These are phyloP conservation scores for Eptatretus burgeri DNA, from an alignment of 2,113 vertebrate species.

Conservation along the genomic window DNA sequence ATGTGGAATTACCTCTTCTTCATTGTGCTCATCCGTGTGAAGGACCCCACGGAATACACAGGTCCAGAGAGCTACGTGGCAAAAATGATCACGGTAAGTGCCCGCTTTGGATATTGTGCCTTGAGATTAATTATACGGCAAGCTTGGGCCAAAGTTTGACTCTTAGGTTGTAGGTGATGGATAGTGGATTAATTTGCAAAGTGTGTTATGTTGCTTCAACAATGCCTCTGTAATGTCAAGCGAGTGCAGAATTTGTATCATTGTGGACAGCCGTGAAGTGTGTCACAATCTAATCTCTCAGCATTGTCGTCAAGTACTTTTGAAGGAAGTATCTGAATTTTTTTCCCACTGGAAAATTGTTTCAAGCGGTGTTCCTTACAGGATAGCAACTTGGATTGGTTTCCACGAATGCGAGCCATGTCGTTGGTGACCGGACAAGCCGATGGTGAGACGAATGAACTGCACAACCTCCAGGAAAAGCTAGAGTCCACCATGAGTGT, in stretches of 20 bases:
- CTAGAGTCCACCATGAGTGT: conserved; percentile 57
- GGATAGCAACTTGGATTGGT: conserved; percentile 93
- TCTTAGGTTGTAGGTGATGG: background rate
- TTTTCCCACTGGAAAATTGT: too few species aligned
- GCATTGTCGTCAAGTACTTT: too few species aligned
- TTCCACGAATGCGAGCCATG: conserved; percentile 92
- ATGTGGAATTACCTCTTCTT: conserved; percentile 99
- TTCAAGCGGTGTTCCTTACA: conserved; percentile 13
- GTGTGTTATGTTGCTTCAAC: background rate
- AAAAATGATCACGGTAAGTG: conserved; percentile 61
- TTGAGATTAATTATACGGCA: background rate
- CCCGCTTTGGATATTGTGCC: background rate
- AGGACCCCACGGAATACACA: conserved; percentile 84
- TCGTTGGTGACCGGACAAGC: conserved; percentile 69
- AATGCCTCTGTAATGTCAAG: too few species aligned
- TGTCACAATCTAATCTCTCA: too few species aligned
- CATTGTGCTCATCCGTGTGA: conserved; percentile 67
- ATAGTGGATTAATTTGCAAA: background rate
- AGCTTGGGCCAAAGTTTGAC: too few species aligned
- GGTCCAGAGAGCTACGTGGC: conserved; percentile 88
- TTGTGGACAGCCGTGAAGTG: too few species aligned
- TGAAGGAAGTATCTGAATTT: too few species aligned
- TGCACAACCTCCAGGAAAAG: conserved; percentile 63
- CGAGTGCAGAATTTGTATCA: too few species aligned
- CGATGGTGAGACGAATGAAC: conserved; percentile 84